Base-by-base conservation (phyloP, 2,888 invertebrate species). In the Peribatodes rhomboidaria region DNA sequence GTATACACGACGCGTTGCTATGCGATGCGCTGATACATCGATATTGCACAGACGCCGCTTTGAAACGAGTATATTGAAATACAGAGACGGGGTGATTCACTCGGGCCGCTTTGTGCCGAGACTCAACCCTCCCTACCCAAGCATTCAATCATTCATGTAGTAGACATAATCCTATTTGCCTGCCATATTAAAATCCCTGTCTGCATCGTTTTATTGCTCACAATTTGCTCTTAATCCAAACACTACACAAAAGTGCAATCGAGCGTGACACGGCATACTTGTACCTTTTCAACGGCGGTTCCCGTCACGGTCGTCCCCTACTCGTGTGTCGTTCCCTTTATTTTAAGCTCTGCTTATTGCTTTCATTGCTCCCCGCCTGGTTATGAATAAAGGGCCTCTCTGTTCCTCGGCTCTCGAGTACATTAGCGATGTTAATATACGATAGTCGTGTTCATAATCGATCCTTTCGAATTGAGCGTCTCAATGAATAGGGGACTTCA, bases 341-440 rank as follows among this genome's bases (percentile, higher is more conserved):
- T 85, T 83, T 82, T 77, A 82, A 80, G 76, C 80, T 75, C 68
- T 66, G 75, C 77, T 77, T 75, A 74, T 76, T 75, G 76, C 79
- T 80, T 81, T 85, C 83, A 83, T 80, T 77, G 79, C 77, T 78
- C 78, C 78, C 71, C 80, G 74, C 68, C 74, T 74, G 78, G 76
- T 79, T 77, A 76, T 82, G 83, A 84, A 87, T 86, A 84, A 86
- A 85, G 82, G 82, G 77, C 59, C 72, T 77, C 77, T 83, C 83
- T 86, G 85, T 84, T 80, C 74, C 68, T 62, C 80, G 77, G 79
- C 70, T 82, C 83, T 83, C 76, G 69, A 84, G 86, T 80, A 87
- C 87, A 89, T 90, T 90, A 89, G 79, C 81, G 86, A 89, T 85
- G 86, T 85, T 88, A 90, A 89, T 89, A 88, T 79, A 79, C 84